These are phyloP conservation scores for Thalassoma bifasciatum DNA, from an alignment of 2,113 vertebrate genomes.

Conservation along the genomic window DNA sequence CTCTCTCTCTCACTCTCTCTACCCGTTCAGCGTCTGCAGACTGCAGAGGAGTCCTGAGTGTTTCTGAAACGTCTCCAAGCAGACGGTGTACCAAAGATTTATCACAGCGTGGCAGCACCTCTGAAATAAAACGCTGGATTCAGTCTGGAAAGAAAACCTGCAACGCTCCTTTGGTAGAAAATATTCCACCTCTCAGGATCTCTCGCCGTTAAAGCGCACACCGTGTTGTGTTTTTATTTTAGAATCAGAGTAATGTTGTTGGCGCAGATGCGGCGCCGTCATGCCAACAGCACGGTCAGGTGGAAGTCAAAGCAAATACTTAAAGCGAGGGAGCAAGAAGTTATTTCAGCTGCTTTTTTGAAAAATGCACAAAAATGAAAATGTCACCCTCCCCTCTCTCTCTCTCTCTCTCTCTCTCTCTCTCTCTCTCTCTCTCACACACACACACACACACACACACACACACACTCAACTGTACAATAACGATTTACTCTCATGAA, in stretches of 20 bases:
- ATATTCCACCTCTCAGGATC: slow-evolving; percentile 51
- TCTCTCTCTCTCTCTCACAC: slow-evolving; percentile 1
- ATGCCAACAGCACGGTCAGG: slow-evolving; percentile 59
- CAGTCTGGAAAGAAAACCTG: slow-evolving; percentile 59
- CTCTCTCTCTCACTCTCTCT: slow-evolving; percentile 16
- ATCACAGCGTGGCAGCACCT: slow-evolving; percentile 55
- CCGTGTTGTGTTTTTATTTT: slow-evolving; percentile 60
- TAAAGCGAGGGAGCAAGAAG: slow-evolving; percentile 52
- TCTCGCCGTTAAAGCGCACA: slow-evolving; percentile 55
- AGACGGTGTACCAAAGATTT: slow-evolving; percentile 67
- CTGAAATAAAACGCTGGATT: slow-evolving; percentile 48
- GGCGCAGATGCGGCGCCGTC: slow-evolving; percentile 4
- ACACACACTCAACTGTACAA: slow-evolving; percentile 21
- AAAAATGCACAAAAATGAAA: slow-evolving; percentile 42
- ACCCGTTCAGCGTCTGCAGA: slow-evolving; percentile 48
- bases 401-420: slow-evolving; percentile 1
- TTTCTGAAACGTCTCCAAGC: slow-evolving; percentile 57
- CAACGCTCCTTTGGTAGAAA: slow-evolving; percentile 32
- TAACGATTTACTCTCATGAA: slow-evolving; percentile 51
- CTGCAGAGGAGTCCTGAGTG: slow-evolving; percentile 35
- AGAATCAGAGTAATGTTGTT: slow-evolving; percentile 56
- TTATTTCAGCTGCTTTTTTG: slow-evolving; percentile 62
- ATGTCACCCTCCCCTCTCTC: neutral
- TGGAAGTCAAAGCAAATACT: slow-evolving; percentile 70
- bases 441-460: slow-evolving; percentile 25